These are phyloP conservation scores for Melopsittacus undulatus DNA, from an alignment of 2,797 vertebrate genomes.

Conservation along the genomic window DNA sequence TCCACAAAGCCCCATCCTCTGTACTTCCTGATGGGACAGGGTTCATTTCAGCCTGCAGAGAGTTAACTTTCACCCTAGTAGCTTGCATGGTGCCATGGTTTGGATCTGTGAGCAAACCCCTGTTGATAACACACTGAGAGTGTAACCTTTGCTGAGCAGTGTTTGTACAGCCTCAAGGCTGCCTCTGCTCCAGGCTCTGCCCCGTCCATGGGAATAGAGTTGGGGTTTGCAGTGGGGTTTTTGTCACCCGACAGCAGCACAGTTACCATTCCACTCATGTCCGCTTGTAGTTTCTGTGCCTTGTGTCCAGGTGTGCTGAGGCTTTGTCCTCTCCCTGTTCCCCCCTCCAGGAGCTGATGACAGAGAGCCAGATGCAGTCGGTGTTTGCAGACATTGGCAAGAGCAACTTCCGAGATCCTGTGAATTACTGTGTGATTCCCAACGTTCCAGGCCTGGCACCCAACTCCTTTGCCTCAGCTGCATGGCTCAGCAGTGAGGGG, in stretches of 20 bases:
- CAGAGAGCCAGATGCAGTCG: conserved; percentile 91
- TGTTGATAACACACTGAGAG: accelerated
- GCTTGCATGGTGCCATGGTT: background rate
- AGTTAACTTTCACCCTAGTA: background rate
- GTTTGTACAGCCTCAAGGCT: background rate
- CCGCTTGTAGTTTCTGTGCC: background rate
- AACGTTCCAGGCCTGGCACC: conserved; percentile 73
- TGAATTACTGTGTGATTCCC: conserved; percentile 84
- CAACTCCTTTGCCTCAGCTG: conserved; percentile 70
- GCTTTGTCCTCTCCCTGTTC: background rate
- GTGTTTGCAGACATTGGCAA: conserved; percentile 91
- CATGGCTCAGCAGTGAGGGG: conserved; percentile 88
- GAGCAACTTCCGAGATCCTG: conserved; percentile 84
- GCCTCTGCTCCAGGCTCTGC: too few species aligned
- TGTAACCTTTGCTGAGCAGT: background rate
- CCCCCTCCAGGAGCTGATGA: conserved; percentile 84
- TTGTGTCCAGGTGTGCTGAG: background rate
- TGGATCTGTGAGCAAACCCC: background rate
- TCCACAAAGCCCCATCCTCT: background rate
- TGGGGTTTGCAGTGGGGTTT: background rate
- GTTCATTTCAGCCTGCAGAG: background rate
- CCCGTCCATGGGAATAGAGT: accelerated
- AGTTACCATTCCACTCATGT: accelerated
- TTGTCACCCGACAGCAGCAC: accelerated
- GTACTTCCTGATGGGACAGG: background rate